Evolutionary conservation across 2,888 invertebrate species (phyloP).

Genomic region (Lithophane semibrunnea): DNA sequence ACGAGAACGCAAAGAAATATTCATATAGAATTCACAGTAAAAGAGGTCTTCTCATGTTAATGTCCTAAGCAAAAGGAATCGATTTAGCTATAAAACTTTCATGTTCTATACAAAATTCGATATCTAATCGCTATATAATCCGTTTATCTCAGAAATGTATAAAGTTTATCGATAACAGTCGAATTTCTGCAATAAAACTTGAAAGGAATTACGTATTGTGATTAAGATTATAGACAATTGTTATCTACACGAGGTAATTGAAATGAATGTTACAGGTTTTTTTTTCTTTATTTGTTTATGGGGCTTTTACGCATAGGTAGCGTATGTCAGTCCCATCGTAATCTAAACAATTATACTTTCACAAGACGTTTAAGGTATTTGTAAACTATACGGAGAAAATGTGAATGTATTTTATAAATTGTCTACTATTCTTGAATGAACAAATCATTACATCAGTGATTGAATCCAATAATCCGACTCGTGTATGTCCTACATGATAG

Average conservation of each 20-base stretch:
- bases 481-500: no score
- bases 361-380: not conserved
- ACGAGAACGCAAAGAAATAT: conserved; percentile 6
- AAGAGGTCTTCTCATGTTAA: conserved; percentile 10
- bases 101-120: conserved; percentile 19
- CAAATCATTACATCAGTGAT: conserved; percentile 10
- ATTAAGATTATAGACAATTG: conserved; percentile 12
- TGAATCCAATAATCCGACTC: not conserved
- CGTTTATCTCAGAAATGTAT: conserved; percentile 37
- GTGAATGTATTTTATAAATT: conserved; percentile 14
- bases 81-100: conserved; percentile 2
- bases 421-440: not conserved
- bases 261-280: conserved; percentile 1
- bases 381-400: conserved; percentile 8
- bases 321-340: no score
- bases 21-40: conserved; percentile 10
- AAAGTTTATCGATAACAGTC: conserved; percentile 29
- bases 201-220: conserved; percentile 24
- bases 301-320: no score
- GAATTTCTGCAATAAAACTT: conserved; percentile 38
- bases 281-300: no score
- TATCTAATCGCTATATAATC: conserved; percentile 51
- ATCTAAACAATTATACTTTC: no score
- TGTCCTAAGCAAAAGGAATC: conserved; percentile 15
- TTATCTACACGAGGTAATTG: conserved; percentile 36